Evolutionary conservation across 1,140 invertebrate genomes (phyloP).

Genomic region (Nebria ingens): DNA sequence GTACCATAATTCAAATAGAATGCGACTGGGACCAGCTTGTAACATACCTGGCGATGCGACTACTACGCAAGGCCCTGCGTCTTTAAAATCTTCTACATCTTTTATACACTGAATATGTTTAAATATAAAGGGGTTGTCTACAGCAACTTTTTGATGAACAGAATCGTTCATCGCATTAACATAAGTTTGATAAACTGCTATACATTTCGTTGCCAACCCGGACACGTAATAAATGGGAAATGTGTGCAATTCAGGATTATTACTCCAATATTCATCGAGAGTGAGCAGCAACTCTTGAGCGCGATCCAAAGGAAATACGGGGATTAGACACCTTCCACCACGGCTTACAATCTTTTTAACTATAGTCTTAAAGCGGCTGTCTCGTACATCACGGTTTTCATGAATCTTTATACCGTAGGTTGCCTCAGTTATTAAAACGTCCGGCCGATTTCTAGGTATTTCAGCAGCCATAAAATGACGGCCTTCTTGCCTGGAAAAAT

Average conservation of each 20-base stretch:
- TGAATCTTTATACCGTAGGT: slow-evolving; percentile 99
- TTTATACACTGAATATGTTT: slow-evolving; percentile 98
- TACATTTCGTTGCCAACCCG: slow-evolving; percentile 98
- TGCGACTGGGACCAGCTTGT: slow-evolving; percentile 94
- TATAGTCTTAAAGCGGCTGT: slow-evolving; percentile 86
- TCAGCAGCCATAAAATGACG: slow-evolving; percentile 98
- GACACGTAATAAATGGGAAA: slow-evolving; percentile 99
- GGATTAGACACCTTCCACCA: slow-evolving; percentile 94
- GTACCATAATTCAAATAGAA: slow-evolving; percentile 98
- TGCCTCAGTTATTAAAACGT: slow-evolving; percentile 96
- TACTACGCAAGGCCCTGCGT: slow-evolving; percentile 97
- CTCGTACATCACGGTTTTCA: slow-evolving; percentile 93
- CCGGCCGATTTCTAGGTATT: slow-evolving; percentile 89
- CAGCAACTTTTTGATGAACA: slow-evolving; percentile 90
- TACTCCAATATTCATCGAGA: slow-evolving; percentile 95
- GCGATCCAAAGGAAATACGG: slow-evolving; percentile 95
- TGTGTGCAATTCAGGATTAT: slow-evolving; percentile 95
- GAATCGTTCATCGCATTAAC: slow-evolving; percentile 99
- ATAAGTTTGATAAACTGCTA: slow-evolving; percentile 99
- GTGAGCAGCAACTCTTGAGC: slow-evolving; percentile 96
- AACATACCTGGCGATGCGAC: slow-evolving; percentile 99
- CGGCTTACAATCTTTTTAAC: slow-evolving; percentile 93
- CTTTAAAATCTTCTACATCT: slow-evolving; percentile 96
- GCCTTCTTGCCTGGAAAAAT: slow-evolving; percentile 98
- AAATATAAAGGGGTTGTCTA: slow-evolving; percentile 99